Evolutionary conservation across 2,888 invertebrate species (phyloP).

Genomic region (Hirtodrosophila cameraria): DNA sequence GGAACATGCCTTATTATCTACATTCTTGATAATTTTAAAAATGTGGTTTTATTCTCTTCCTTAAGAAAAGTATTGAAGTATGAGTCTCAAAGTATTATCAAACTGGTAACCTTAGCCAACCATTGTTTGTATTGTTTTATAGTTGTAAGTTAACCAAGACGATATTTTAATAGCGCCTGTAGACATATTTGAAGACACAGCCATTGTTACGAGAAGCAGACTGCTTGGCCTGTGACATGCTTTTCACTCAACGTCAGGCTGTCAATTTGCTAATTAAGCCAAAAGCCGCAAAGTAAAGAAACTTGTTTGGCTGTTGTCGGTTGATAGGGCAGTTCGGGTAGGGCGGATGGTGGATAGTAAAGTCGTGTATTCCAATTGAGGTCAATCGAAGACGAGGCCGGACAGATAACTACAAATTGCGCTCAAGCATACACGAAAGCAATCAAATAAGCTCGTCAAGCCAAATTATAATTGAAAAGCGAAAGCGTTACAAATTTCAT

Average conservation of each 20-base stretch:
- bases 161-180: slow-evolving; percentile 14
- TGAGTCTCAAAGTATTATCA: too few relatives aligned
- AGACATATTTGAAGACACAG: slow-evolving; percentile 2
- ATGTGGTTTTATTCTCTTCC: too few relatives aligned
- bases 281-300: slow-evolving; percentile 50
- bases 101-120: not conserved
- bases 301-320: slow-evolving; percentile 33
- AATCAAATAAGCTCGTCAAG: slow-evolving; percentile 64
- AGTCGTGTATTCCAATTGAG: slow-evolving; percentile 50
- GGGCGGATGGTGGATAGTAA: not conserved
- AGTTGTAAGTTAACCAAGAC: slow-evolving; percentile 24
- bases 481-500: slow-evolving; percentile 71
- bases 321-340: too few relatives aligned
- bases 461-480: slow-evolving; percentile 66
- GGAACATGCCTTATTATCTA: too few relatives aligned
- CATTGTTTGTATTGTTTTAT: slow-evolving; percentile 3
- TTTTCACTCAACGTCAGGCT: slow-evolving; percentile 57
- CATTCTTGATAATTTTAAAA: too few relatives aligned
- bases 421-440: slow-evolving; percentile 62
- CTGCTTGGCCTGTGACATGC: slow-evolving; percentile 22
- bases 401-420: slow-evolving; percentile 59
- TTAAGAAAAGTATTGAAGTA: too few relatives aligned
- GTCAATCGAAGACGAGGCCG: slow-evolving; percentile 41
- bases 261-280: slow-evolving; percentile 67
- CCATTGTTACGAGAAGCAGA: slow-evolving; percentile 20